Evolutionary conservation across 2,888 invertebrate genomes (phyloP), one percentile per base, ranked within the genome.

Genomic region (Philaethria dido): DNA sequence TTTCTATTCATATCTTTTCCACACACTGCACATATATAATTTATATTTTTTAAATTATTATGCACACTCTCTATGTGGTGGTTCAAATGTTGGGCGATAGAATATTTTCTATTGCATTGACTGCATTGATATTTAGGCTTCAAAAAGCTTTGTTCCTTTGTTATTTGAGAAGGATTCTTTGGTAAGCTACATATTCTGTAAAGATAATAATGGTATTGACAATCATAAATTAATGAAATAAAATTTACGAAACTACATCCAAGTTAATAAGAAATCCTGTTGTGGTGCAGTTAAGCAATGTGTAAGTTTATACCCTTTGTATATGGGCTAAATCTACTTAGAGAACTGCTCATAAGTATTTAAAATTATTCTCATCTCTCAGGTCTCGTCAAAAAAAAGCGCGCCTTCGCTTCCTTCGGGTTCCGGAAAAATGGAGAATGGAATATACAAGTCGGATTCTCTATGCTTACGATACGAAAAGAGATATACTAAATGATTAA

Each of bases 91-190:
- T 78, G 73, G 0, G 75, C 69, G 13, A 74, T 64, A 6, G 71
- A 59, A 39, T 74, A 78, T 33, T 73, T 73, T 66, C 80, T 82
- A 0, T 74, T 70, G 52, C 83, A 84, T 13, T 73, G 69, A 2
- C 52, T 74, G 42, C 84, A 83, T 33, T 79, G 73, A 59, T 75
- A 78, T 72, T 78, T 11, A 62, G 66, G 3, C 62, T 74, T 33
- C 52, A 61, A 6, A 14, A 67, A 54, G 25, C 63, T 69, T 14
- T 74, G 73, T 4, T 69, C 68, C 67, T 76, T 76, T 29, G 68
- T 68, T 16, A 69, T 55, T 45, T 61, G 69, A 18, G 67, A 69
- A 8, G 69, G 62, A 63, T 71, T 72, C 68, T 75, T 80, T 64
- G 67, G 69, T 61, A 66, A 72, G 36, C 68, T 73, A 62, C 47